These are phyloP conservation scores for Hofmannophila pseudospretella DNA, from an alignment of 2,888 invertebrate species.

Conservation along the genomic window DNA sequence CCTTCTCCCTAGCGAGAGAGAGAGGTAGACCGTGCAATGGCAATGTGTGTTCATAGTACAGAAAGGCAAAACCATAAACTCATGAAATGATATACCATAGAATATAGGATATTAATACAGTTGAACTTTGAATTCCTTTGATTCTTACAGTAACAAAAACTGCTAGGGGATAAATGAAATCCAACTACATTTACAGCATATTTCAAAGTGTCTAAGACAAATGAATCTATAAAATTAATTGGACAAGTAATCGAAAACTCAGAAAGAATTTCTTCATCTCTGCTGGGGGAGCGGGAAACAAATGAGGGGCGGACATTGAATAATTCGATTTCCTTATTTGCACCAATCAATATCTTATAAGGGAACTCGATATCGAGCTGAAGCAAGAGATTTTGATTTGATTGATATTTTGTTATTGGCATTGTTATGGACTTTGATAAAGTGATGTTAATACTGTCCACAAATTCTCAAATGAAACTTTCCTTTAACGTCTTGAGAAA, in stretches of 20 bases:
- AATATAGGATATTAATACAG: too few relatives aligned
- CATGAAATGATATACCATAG: too few relatives aligned
- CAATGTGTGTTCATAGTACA: too few relatives aligned
- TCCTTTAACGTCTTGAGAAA: not conserved
- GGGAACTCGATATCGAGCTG: constrained; percentile 54
- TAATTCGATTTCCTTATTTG: constrained; percentile 78
- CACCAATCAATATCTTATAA: constrained; percentile 73
- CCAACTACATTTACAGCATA: constrained; percentile 25
- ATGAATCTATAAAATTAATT: constrained; percentile 78
- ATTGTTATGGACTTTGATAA: constrained; percentile 10
- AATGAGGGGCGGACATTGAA: constrained; percentile 78
- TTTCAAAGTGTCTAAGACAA: constrained; percentile 68
- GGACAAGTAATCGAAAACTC: constrained; percentile 78
- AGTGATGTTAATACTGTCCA: not conserved
- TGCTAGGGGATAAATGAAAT: not conserved
- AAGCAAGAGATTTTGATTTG: constrained; percentile 26
- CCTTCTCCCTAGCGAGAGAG: constrained; percentile 24
- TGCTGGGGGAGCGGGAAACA: constrained; percentile 69
- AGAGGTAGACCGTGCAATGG: constrained; percentile 8
- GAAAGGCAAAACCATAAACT: too few relatives aligned
- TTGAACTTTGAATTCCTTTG: too few relatives aligned
- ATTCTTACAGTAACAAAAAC: too few relatives aligned
- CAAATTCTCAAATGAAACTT: not conserved
- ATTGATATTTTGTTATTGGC: constrained; percentile 28
- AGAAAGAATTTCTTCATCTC: constrained; percentile 77